A percentile compares a stretch with the other conserved stretches of the same genome.
Evolutionary conservation across 2,797 vertebrate species (phyloP).

Genomic region (Gymnothorax reevesii): DNA sequence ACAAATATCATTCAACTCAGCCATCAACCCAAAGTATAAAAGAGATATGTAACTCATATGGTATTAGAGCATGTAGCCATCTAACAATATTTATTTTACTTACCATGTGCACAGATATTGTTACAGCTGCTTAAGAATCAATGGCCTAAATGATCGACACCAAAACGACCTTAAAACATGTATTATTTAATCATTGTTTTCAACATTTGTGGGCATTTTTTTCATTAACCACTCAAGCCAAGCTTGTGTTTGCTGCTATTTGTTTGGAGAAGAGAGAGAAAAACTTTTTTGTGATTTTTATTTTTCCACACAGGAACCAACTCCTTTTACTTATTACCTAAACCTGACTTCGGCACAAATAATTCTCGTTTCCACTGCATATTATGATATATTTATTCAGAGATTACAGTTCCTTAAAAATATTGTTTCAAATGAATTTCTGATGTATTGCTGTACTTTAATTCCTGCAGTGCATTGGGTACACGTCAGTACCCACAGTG

Average conservation of each 20-base stretch:
- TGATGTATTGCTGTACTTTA: background rate
- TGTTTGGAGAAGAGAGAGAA: conserved; percentile 22
- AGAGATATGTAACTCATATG: background rate
- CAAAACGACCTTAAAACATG: background rate
- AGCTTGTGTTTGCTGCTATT: conserved; percentile 44
- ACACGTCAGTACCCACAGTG: background rate
- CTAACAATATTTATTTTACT: background rate
- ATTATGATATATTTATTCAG: background rate
- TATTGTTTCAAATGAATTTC: background rate
- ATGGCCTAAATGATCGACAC: background rate
- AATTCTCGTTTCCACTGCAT: background rate
- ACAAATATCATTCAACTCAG: background rate
- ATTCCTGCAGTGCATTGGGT: background rate
- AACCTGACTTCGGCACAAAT: background rate
- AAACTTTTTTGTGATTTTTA: conserved; percentile 7
- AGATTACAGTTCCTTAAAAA: background rate
- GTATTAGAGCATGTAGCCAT: background rate
- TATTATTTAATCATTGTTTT: conserved; percentile 16
- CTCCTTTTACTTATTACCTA: background rate
- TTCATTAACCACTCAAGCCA: conserved; percentile 41
- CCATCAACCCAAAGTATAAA: background rate
- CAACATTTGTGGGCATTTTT: conserved; percentile 25
- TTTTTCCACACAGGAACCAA: background rate
- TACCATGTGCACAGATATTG: conserved; percentile 6
- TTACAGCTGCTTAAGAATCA: conserved; percentile 9